Conservation (phyloP, 2,888 invertebrate genomes). For the Himalopsyche japonica region DNA sequence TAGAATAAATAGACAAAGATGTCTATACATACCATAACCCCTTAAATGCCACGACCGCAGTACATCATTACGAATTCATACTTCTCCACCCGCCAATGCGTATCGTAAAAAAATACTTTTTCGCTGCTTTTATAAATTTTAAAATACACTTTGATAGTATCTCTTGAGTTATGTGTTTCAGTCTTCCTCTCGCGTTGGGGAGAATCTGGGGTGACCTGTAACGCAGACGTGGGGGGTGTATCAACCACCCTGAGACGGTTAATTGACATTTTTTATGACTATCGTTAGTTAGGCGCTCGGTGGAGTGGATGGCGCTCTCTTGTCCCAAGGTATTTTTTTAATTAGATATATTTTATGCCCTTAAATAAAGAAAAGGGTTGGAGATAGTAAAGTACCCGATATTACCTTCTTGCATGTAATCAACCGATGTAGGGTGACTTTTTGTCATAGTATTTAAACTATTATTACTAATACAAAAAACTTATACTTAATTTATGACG, state of each 20-base stretch:
- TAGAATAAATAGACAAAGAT: not conserved
- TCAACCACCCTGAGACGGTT: conserved; percentile 41
- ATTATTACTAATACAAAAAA: too few relatives aligned
- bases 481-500: too few relatives aligned
- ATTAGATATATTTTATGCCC: conserved; percentile 64
- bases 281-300: conserved; percentile 40
- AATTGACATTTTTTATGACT: conserved; percentile 64
- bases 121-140: not conserved
- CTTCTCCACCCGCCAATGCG: not conserved
- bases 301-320: conserved; percentile 52
- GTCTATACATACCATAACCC: not conserved
- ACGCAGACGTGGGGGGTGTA: not conserved
- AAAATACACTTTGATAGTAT: conserved; percentile 21
- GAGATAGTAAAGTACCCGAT: conserved; percentile 62
- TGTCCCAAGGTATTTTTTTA: conserved; percentile 63
- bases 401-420: conserved; percentile 60
- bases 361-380: conserved; percentile 46
- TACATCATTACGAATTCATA: not conserved
- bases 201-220: not conserved
- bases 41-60: not conserved
- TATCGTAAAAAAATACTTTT: not conserved
- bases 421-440: conserved; percentile 59
- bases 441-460: too few relatives aligned
- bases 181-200: not conserved
- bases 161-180: conserved; percentile 23